phyloP scores from a whole-genome alignment of 1,140 invertebrate genomes.

The Maconellicoccus hirsutus region DNA sequence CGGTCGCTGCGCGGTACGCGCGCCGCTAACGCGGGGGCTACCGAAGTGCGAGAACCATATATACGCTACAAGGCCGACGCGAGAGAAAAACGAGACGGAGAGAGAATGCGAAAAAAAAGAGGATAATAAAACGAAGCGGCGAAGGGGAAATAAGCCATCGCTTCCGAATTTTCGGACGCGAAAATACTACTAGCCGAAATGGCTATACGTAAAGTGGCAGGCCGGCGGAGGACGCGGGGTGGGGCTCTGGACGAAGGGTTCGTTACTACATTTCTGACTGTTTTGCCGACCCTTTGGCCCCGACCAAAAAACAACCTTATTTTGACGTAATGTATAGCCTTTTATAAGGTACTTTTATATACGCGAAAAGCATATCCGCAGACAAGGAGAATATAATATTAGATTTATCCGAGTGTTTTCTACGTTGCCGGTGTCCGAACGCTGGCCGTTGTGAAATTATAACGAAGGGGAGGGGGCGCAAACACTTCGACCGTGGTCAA shows the following conservation, averaged over 20 bases:
- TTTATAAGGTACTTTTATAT: conserved; percentile 21
- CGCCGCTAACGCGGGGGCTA: neutral
- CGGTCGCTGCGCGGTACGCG: neutral
- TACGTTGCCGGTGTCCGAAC: too few species aligned
- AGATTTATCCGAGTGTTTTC: conserved; percentile 20
- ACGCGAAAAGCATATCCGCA: neutral
- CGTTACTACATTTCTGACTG: conserved; percentile 18
- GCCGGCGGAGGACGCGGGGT: neutral
- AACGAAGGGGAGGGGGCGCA: too few species aligned
- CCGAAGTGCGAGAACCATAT: neutral
- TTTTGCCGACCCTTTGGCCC: conserved; percentile 17
- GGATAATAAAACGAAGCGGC: conserved; percentile 15
- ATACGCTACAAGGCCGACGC: neutral
- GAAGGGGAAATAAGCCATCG: conserved; percentile 19
- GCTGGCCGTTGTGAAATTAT: too few species aligned
- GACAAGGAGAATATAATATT: conserved; percentile 22
- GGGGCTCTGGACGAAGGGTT: neutral
- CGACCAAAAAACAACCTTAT: conserved; percentile 20
- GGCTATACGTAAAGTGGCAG: neutral
- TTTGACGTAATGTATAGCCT: conserved; percentile 21
- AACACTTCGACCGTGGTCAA: neutral
- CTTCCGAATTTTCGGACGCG: conserved; percentile 8
- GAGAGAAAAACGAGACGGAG: neutral
- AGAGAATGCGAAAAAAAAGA: neutral
- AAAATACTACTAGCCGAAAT: neutral